Base-by-base conservation (phyloP, 92 coral and sea anemone species). In the Zoanthus sociatus region DNA sequence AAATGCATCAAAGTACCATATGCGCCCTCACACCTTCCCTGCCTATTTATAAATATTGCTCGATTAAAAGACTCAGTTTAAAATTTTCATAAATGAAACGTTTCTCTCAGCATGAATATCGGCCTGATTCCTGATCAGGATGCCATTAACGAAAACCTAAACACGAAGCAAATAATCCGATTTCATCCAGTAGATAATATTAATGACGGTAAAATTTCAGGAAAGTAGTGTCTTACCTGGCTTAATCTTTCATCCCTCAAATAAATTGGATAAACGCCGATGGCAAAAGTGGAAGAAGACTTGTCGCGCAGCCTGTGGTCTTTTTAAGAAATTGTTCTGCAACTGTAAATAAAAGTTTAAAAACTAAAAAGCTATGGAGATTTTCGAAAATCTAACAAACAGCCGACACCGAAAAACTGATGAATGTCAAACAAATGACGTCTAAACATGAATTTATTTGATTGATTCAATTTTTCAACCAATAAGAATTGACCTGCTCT, bases 391-490 rank as follows among this genome's bases (percentile, higher is more conserved):
- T 53, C 21, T 14, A 50, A 21, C 82, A 53, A 32, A 16, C 82
- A 77, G 82, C 82, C 54, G 82, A 77, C 67, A 54, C 17, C 21
- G 15, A 26, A 9, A 20, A 44, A 77, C 2, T 55, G 82, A 56
- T 26, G 61, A 3, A 32, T 51, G 82, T 77, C 82, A 77, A 53
- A 26, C 10, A 54, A 77, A 12, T 77, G 82, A 77, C 82, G 53
- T 55, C 47, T 77, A 26, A 77, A 53, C 67, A 53, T 14, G 6
- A 45, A 11, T 77, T 77, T 77, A 77, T 77, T 77, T 77, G 47
- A 37, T 16, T 53, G 30, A 15, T 53, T 55, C 64, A 53, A 54
- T 3, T 10, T 31, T 56, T 76, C 66, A 14, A 76, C 81, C 81
- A 76, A 76, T 76, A 63, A 32, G 37, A 32, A 54, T 51, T 20